These are phyloP conservation scores for Lycodopsis pacificus DNA, from an alignment of 2,797 vertebrate genomes.

Conservation along the genomic window DNA sequence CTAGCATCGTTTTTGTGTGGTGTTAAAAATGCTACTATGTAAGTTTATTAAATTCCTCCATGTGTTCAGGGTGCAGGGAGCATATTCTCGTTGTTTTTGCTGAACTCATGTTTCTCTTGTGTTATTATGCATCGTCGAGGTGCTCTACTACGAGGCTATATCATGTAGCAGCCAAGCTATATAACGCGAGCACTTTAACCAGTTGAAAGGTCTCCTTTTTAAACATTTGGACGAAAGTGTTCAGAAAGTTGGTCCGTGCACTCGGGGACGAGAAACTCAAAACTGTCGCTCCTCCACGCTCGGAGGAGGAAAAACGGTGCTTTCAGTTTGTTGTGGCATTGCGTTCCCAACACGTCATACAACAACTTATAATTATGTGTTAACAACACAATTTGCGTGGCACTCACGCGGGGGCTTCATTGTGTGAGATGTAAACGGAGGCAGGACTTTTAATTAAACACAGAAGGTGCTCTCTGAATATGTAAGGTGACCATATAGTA, in stretches of 20 bases:
- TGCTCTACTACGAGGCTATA: conserved; percentile 18
- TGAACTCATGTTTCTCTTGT: conserved; percentile 43
- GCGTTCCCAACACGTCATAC: background rate
- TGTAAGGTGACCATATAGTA: background rate
- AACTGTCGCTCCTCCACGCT: background rate
- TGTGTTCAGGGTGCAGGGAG: conserved; percentile 19
- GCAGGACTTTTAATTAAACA: conserved; percentile 2
- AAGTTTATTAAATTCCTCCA: conserved; percentile 23
- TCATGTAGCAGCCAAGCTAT: conserved; percentile 34
- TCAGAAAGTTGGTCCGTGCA: conserved; percentile 25
- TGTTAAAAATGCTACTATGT: conserved; percentile 17
- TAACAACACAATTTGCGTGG: background rate
- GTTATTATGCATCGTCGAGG: conserved; percentile 21
- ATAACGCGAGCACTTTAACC: background rate
- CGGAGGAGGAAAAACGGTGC: background rate
- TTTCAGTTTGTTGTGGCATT: conserved; percentile 17
- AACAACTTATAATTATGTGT: background rate
- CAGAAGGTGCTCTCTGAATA: conserved; percentile 2
- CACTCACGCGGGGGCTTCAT: background rate
- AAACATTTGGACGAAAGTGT: background rate
- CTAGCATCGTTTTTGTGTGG: conserved; percentile 30
- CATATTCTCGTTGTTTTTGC: conserved; percentile 1
- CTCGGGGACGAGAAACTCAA: background rate
- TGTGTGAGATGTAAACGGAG: background rate
- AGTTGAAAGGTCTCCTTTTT: background rate